phyloP scores from a whole-genome alignment of 2,113 vertebrate species.

The Jaculus jaculus region DNA sequence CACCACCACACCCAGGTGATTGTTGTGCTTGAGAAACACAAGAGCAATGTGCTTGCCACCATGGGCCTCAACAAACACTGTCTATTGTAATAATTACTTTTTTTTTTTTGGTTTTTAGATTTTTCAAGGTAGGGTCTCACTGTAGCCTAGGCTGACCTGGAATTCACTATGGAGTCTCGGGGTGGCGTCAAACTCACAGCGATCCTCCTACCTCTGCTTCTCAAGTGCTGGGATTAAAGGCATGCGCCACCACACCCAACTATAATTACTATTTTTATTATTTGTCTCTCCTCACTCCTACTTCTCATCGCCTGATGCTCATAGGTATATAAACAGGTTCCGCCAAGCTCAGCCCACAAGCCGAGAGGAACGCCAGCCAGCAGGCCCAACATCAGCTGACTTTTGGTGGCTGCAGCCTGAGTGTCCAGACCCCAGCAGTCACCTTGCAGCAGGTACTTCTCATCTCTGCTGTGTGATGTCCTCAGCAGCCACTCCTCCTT shows the following conservation, averaged over 20 bases:
- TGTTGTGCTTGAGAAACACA: neutral
- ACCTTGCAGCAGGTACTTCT: constrained; percentile 54
- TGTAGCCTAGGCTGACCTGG: too few relatives aligned
- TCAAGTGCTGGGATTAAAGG: too few relatives aligned
- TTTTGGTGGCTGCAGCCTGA: constrained; percentile 89
- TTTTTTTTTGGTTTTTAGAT: too few relatives aligned
- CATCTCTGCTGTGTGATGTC: neutral
- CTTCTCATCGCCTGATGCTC: neutral
- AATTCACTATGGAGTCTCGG: too few relatives aligned
- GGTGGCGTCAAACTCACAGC: too few relatives aligned
- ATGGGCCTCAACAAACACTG: neutral
- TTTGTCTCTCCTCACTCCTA: neutral
- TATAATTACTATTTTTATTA: neutral
- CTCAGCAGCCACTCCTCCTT: neutral
- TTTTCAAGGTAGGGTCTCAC: too few relatives aligned
- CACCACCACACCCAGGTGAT: neutral
- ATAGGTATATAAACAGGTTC: constrained; percentile 91
- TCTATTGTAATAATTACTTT: neutral
- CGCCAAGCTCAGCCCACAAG: constrained; percentile 89
- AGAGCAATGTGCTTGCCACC: neutral
- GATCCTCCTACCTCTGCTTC: too few relatives aligned
- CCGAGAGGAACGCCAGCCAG: constrained; percentile 84
- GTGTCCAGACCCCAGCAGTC: constrained; percentile 73
- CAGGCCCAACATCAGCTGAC: constrained; percentile 62
- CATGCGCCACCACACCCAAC: too few relatives aligned